Evolutionary conservation across 2,113 vertebrate species (phyloP).

Genomic region (Hippolais icterina): DNA sequence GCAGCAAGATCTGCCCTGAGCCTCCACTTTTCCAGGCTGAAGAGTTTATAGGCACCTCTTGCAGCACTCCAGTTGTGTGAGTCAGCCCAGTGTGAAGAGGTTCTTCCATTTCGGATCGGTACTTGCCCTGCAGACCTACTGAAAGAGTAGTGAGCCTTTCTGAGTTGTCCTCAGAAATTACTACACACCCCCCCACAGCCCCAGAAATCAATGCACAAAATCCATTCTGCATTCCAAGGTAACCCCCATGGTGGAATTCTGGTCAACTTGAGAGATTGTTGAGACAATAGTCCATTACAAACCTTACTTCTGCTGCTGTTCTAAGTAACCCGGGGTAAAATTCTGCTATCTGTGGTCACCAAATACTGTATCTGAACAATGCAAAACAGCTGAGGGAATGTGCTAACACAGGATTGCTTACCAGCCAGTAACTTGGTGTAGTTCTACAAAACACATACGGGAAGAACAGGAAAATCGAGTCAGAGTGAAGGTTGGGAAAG

Average conservation of each 20-base stretch:
- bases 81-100: neutral
- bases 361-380: neutral
- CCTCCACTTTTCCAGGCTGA: neutral
- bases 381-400: neutral
- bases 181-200: too few relatives aligned
- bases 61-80: neutral
- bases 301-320: neutral
- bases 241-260: neutral
- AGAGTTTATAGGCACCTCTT: too few relatives aligned
- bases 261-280: neutral
- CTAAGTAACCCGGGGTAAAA: neutral
- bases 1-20: neutral
- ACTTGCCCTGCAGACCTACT: neutral
- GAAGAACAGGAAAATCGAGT: slow-evolving; percentile 27
- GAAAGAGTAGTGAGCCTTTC: neutral
- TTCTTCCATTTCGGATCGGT: neutral
- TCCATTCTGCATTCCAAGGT: neutral
- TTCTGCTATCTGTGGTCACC: neutral
- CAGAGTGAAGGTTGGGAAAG: neutral
- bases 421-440: neutral
- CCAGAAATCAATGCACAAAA: neutral
- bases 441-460: neutral
- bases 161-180: neutral
- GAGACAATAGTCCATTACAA: neutral
- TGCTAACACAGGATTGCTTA: neutral